Evolutionary conservation across 2,888 invertebrate genomes (phyloP).

Genomic region (Rhyacophila evoluta): DNA sequence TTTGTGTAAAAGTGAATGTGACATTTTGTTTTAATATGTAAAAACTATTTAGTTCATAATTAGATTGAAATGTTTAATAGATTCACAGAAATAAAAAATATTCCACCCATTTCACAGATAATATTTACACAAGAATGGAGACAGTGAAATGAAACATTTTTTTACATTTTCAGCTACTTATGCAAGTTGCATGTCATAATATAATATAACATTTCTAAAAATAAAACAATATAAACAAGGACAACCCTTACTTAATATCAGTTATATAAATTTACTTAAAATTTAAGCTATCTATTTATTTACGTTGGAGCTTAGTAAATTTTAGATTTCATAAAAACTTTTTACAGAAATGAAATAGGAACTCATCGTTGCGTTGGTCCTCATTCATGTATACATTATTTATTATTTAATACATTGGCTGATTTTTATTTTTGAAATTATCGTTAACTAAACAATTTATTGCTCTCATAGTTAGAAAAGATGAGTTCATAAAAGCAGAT

Average conservation of each 20-base stretch:
- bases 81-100: neutral
- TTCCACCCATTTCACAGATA: conserved; percentile 31
- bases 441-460: conserved; percentile 33
- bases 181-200: conserved; percentile 42
- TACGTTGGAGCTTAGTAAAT: conserved; percentile 41
- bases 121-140: conserved; percentile 49
- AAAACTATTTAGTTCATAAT: no score
- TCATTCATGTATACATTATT: conserved; percentile 51
- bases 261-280: conserved; percentile 53
- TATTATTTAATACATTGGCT: conserved; percentile 22
- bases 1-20: no score
- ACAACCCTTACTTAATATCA: conserved; percentile 47
- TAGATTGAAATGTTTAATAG: neutral
- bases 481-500: conserved; percentile 47
- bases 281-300: conserved; percentile 51
- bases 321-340: conserved; percentile 37
- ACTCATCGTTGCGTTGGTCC: conserved; percentile 55
- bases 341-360: conserved; percentile 51
- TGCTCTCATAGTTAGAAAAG: conserved; percentile 32
- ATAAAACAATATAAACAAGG: conserved; percentile 49
- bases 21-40: no score
- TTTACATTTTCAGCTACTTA: conserved; percentile 14
- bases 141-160: conserved; percentile 27
- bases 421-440: conserved; percentile 39
- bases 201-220: conserved; percentile 53